Conservation (phyloP, 1,140 invertebrate genomes). For the Eufriesea mexicana region DNA sequence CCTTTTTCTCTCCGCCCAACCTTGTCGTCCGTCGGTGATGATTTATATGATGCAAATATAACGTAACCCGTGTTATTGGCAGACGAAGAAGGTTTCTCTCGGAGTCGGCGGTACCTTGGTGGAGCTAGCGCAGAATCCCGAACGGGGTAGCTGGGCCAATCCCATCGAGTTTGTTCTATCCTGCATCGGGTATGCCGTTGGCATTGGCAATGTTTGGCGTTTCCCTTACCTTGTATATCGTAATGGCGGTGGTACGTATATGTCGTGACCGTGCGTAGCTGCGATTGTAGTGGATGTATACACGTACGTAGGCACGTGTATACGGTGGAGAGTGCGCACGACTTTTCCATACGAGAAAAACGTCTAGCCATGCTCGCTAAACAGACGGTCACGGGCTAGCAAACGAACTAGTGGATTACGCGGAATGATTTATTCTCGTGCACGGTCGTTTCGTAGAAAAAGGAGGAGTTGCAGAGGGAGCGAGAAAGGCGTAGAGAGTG, state of each 20-base stretch:
- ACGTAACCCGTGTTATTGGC: constrained; percentile 63
- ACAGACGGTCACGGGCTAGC: constrained; percentile 24
- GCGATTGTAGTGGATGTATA: not conserved
- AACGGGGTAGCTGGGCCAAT: constrained; percentile 87
- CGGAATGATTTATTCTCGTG: constrained; percentile 45
- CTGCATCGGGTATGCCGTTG: constrained; percentile 91
- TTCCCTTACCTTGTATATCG: constrained; percentile 93
- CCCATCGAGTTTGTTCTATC: constrained; percentile 90
- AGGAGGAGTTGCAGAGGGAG: not conserved
- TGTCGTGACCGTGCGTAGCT: not conserved
- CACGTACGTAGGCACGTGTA: not conserved
- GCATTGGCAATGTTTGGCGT: constrained; percentile 94
- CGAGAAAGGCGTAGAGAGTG: too few relatives aligned
- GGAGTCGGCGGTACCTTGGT: constrained; percentile 70
- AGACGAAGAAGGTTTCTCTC: constrained; percentile 72
- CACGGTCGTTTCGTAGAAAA: constrained; percentile 11
- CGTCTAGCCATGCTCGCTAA: constrained; percentile 27
- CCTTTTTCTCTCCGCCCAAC: not conserved
- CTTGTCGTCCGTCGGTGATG: constrained; percentile 28
- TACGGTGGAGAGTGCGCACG: not conserved
- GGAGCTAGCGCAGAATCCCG: constrained; percentile 63
- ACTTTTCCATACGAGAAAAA: constrained; percentile 8
- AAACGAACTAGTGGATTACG: constrained; percentile 49
- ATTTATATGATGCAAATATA: constrained; percentile 65
- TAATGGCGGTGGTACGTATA: constrained; percentile 89